These are phyloP conservation scores for Drosophila mercatorum DNA, from an alignment of 2,888 invertebrate genomes.

Conservation along the genomic window DNA sequence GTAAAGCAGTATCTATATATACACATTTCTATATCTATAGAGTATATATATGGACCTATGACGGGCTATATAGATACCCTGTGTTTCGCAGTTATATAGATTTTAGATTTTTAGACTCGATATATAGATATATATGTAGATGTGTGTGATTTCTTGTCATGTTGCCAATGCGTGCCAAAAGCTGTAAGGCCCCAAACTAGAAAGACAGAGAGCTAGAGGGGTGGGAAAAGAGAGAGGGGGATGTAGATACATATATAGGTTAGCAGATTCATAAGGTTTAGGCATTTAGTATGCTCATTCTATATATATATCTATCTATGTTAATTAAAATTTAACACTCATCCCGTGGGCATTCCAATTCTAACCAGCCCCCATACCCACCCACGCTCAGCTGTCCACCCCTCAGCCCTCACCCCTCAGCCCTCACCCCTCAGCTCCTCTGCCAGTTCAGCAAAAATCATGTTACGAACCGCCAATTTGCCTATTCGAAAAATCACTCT, in stretches of 20 bases:
- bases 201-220: too few species aligned
- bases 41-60: background rate
- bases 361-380: background rate
- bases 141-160: slow-evolving; percentile 8
- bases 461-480: slow-evolving; percentile 36
- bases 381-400: background rate
- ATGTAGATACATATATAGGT: background rate
- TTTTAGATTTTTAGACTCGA: background rate
- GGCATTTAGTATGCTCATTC: background rate
- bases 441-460: slow-evolving; percentile 5
- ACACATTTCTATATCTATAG: background rate
- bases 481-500: slow-evolving; percentile 50
- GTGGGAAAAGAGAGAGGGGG: background rate
- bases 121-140: background rate
- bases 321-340: slow-evolving; percentile 64
- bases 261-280: background rate
- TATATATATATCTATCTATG: slow-evolving; percentile 37
- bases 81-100: background rate
- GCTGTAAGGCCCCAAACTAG: slow-evolving; percentile 1
- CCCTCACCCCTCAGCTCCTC: background rate
- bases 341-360: slow-evolving; percentile 28
- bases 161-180: slow-evolving; percentile 24
- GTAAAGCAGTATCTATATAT: slow-evolving; percentile 1
- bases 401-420: background rate
- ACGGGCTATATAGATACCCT: slow-evolving; percentile 9